These are phyloP conservation scores for Oreochromis aureus DNA, from an alignment of 2,113 vertebrate genomes.

Conservation along the genomic window DNA sequence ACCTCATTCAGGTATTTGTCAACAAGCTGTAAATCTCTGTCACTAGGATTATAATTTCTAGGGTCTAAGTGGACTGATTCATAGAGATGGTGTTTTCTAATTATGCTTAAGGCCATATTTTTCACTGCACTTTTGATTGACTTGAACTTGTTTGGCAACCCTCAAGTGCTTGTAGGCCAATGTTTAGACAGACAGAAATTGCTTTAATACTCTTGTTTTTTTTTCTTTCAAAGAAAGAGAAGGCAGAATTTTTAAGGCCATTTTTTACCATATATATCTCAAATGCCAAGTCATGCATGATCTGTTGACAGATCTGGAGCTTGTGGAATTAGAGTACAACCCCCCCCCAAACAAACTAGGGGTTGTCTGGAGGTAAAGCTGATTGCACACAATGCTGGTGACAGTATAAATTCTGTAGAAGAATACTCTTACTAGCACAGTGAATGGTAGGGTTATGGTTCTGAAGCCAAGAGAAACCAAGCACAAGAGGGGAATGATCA, in stretches of 20 bases:
- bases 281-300: background rate
- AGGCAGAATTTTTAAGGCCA: background rate
- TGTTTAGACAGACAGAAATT: constrained; percentile 1
- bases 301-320: background rate
- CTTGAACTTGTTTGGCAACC: constrained; percentile 32
- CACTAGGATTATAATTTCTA: constrained; percentile 18
- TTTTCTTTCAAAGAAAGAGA: background rate
- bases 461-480: background rate
- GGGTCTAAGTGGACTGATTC: constrained; percentile 29
- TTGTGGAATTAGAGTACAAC: background rate
- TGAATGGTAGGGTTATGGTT: background rate
- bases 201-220: background rate
- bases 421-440: background rate
- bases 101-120: constrained; percentile 30
- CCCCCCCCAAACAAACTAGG: background rate
- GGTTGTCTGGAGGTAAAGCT: background rate
- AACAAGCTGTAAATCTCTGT: constrained; percentile 38
- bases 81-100: constrained; percentile 27
- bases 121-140: constrained; percentile 18
- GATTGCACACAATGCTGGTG: background rate
- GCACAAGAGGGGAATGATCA: background rate
- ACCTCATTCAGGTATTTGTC: constrained; percentile 31
- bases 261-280: background rate
- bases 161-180: background rate
- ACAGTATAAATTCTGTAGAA: background rate